Evolutionary conservation across 1,140 invertebrate species (phyloP), one percentile per base, ranked within the genome.

Genomic region (Zaprionus davidi): DNA sequence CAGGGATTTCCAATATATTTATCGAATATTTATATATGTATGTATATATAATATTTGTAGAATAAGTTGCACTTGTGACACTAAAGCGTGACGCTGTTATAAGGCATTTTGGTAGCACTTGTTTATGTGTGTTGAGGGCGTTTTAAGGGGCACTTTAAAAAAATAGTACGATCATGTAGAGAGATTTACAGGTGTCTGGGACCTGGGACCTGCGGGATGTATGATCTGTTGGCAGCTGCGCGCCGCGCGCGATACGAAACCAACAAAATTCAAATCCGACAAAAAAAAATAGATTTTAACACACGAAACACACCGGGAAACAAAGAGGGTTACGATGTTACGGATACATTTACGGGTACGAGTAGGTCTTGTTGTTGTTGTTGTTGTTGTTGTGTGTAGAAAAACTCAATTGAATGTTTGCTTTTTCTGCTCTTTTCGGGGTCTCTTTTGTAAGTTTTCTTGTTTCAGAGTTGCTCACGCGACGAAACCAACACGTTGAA

Each of bases 401-500:
- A 74, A 68, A 74, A 69, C 63, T 73, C 56, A 68, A 72, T 60
- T 44, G 22, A 72, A 38, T 62, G 34, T 78, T 60, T 66, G 57
- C 28, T 55, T 66, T 51, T 26, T 55, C 31, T 36, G 13, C 58
- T 63, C 17, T 64, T 71, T 71, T 74, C 36, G 36, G 51, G 72
- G 34, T 31, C 31, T 58, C 56, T 67, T 67, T 53, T 69, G 31
- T 26, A 70, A 70, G 53, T 77, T 51, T 60, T 63, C 24, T 44
- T 70, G 31, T 79, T 88, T 87, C 80, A 83, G 83, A 87, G 83
- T 88, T 87, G 83, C 83, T 87, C 66, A 81, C 84, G 81, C 84
- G 84, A 88, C 86, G 85, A 71, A 84, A 82, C 85, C 76, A 85
- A 87, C 85, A 90, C 85, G 85, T 90, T 90, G 85, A 90, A 90